A percentile compares a stretch with the other conserved stretches of the same genome.
These are phyloP conservation scores for Oplegnathus fasciatus DNA, from an alignment of 2,113 vertebrate species.

Conservation along the genomic window DNA sequence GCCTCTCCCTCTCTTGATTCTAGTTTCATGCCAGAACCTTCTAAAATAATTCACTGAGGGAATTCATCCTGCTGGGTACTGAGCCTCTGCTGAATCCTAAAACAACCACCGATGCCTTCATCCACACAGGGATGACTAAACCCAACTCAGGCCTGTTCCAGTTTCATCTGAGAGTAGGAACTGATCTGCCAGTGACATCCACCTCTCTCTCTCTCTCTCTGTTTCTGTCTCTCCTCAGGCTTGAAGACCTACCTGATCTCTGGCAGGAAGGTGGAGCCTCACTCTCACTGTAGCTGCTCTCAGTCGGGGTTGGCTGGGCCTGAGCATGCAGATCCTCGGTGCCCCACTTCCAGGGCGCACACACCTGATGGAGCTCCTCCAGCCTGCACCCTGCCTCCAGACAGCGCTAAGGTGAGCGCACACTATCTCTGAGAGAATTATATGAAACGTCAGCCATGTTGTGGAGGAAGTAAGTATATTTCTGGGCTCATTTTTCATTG, in stretches of 20 bases:
- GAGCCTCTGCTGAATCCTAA: conserved; percentile 47
- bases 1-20: conserved; percentile 16
- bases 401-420: conserved; percentile 71
- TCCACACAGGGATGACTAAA: conserved; percentile 27
- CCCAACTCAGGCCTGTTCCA: neutral
- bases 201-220: conserved; percentile 8
- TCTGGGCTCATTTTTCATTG: conserved; percentile 18
- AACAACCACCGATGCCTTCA: conserved; percentile 21
- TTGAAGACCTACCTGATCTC: conserved; percentile 97
- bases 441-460: neutral
- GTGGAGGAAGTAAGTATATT: conserved; percentile 16
- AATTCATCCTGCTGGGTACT: conserved; percentile 25
- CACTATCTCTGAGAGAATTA: neutral
- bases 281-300: conserved; percentile 88
- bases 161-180: conserved; percentile 19
- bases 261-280: conserved; percentile 89
- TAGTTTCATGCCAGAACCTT: conserved; percentile 24
- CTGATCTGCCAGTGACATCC: conserved; percentile 19
- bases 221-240: conserved; percentile 81
- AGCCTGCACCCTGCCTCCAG: conserved; percentile 63
- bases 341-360: conserved; percentile 50
- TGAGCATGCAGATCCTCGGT: conserved; percentile 79
- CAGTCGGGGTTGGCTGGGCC: conserved; percentile 81
- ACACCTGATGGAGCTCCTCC: conserved; percentile 80
- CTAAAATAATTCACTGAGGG: conserved; percentile 31